Evolutionary conservation across 2,113 vertebrate species (phyloP).

Genomic region (Megalops atlanticus): DNA sequence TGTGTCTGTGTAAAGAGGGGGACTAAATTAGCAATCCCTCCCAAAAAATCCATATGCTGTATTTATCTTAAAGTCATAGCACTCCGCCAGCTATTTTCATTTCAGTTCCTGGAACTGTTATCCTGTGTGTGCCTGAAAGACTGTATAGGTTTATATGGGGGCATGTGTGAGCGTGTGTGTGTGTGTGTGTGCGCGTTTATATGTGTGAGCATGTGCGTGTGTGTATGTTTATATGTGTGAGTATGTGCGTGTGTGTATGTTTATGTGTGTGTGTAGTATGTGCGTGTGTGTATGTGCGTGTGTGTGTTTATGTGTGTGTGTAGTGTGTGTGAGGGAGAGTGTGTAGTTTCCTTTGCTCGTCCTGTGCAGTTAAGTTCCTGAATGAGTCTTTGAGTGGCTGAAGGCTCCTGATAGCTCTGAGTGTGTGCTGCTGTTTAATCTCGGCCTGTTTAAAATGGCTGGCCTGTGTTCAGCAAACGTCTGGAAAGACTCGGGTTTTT

Average conservation of each 20-base stretch:
- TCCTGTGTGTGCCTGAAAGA: conserved; percentile 20
- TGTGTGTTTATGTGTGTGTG: no score
- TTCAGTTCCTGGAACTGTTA: conserved; percentile 30
- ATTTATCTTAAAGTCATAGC: conserved; percentile 7
- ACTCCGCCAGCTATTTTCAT: conserved; percentile 18
- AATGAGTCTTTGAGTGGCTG: conserved; percentile 2
- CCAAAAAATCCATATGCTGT: not conserved
- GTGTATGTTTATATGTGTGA: no score
- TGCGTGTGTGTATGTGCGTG: no score
- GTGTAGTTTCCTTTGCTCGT: not conserved
- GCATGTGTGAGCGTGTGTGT: not conserved
- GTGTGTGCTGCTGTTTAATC: conserved; percentile 17
- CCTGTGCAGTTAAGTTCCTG: no score
- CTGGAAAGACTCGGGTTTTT: conserved; percentile 5
- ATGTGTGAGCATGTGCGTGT: conserved; percentile 12
- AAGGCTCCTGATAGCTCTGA: not conserved
- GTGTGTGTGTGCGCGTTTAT: not conserved
- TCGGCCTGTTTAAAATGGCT: conserved; percentile 9
- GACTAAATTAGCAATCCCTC: conserved; percentile 37
- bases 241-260: conserved; percentile 6
- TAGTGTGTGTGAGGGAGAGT: conserved; percentile 5
- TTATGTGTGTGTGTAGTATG: no score
- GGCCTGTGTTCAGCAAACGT: not conserved
- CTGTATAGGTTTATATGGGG: not conserved
- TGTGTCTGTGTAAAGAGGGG: not conserved